Base-by-base conservation (phyloP, 1,140 invertebrate species). In the Trichonephila clavipes region DNA sequence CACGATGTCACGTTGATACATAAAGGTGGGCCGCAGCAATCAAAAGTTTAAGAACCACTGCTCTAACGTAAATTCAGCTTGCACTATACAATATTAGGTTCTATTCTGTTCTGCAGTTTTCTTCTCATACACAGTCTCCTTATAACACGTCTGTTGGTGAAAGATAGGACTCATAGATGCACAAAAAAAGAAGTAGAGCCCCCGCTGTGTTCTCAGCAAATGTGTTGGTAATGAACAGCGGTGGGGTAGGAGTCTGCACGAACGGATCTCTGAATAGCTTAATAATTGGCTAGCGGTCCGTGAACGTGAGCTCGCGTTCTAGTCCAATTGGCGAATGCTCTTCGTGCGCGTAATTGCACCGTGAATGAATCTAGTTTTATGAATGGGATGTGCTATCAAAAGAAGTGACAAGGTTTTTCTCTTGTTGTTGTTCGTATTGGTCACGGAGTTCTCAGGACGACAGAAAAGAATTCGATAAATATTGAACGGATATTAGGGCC, bases 341-440 rank as follows among this genome's bases (percentile, higher is more conserved):
- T 58, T 85, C 83, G 58, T 62, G 61, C n/a, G 86, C 24, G 61
- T 88, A 88, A 88, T 88, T 62, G 61, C 86, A 7, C 62, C 86
- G 18, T 19, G 61, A 51, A n/a, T 58, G 82, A 58, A 85, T 85
- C 51, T 51, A n/a, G 83, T 59, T 85, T 61, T 85, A 51, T 58
- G 83, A 85, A 85, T 85, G 83, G 83, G 19, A 59, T 51, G 2
- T n/a, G 83, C 21, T 59, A 85, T 58, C 83, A 77, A 77, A 77
- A 28, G 72, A 77, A 77, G 34, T 77, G 16, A 34, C 72, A 40
- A 77, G 21, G 18, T 77, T 77, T 4, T 34, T 77, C 28, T 77
- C 24, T 40, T 40, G 34, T 40, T 40, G 34, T 77, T 77, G 34
- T 40, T 77, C 16, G 28, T 0, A 14, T 16, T 14, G 18, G 72